These are phyloP conservation scores for Macrosiphum euphorbiae DNA, from an alignment of 2,888 invertebrate genomes.

Conservation along the genomic window DNA sequence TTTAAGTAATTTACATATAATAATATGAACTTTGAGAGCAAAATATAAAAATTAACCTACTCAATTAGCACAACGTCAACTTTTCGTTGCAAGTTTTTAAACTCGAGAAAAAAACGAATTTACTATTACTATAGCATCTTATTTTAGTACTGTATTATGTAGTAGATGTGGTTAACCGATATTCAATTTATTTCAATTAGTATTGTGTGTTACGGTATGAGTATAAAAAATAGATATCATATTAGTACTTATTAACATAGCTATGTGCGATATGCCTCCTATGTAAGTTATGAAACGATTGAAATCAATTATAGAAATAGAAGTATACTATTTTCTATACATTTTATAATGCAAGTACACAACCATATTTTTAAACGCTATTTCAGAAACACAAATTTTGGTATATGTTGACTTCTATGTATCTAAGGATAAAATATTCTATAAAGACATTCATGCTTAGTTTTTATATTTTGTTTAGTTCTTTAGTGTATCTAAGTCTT, in stretches of 20 bases:
- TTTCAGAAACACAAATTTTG: neutral
- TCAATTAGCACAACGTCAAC: neutral
- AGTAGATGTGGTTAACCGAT: conserved; percentile 37
- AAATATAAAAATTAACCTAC: conserved; percentile 30
- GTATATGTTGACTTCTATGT: neutral
- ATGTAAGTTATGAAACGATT: neutral
- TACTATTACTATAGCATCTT: neutral
- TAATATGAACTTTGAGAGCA: neutral
- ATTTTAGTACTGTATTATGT: neutral
- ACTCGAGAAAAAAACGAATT: neutral
- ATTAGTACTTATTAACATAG: conserved; percentile 22
- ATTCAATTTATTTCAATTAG: conserved; percentile 62
- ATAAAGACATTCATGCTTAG: neutral
- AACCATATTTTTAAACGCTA: neutral
- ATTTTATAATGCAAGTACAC: neutral
- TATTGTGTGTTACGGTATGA: neutral
- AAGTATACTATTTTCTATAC: neutral
- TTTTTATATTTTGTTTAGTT: neutral
- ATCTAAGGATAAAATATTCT: neutral
- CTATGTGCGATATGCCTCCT: neutral
- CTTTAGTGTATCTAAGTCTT: neutral
- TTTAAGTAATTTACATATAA: neutral
- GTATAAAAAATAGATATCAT: conserved; percentile 28
- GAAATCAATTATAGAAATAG: conserved; percentile 25
- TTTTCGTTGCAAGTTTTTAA: conserved; percentile 2